These are phyloP conservation scores for Beaufortia kweichowensis DNA, from an alignment of 2,113 vertebrate genomes.

Conservation along the genomic window DNA sequence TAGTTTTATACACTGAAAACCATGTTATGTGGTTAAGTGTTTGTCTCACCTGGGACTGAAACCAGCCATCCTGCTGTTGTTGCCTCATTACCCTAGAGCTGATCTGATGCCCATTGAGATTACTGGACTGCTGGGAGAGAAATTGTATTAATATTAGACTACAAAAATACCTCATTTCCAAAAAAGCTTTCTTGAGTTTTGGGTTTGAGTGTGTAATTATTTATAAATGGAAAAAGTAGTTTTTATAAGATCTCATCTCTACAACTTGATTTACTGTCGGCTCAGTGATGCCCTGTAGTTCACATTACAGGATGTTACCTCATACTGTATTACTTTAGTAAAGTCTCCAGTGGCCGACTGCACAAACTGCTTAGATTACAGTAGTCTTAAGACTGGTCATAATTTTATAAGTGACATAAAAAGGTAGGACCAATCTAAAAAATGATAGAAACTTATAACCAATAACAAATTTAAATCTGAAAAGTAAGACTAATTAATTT, in stretches of 20 bases:
- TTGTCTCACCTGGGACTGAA: constrained; percentile 32
- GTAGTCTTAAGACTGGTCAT: no score
- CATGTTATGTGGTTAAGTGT: constrained; percentile 21
- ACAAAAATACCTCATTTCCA: not conserved
- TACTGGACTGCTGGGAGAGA: constrained; percentile 3
- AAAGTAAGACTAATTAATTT: no score
- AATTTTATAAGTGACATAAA: no score
- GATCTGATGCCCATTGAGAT: constrained; percentile 17
- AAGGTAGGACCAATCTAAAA: no score
- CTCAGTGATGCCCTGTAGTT: not conserved
- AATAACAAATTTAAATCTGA: no score
- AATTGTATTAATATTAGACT: not conserved
- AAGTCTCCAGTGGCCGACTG: no score
- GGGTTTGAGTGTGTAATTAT: not conserved
- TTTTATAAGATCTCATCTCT: not conserved
- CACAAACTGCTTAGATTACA: no score
- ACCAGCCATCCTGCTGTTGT: not conserved
- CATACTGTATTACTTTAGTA: no score
- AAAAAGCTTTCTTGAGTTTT: not conserved
- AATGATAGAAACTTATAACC: no score
- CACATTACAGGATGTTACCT: no score
- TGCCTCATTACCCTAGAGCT: constrained; percentile 22
- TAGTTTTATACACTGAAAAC: constrained; percentile 32
- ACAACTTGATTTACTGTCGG: not conserved
- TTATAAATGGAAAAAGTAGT: not conserved